Percentiles rank a stretch among this genome's conserved stretches.
Evolutionary conservation across 2,888 invertebrate genomes (phyloP).

Genomic region (Tanaodytes sp.): DNA sequence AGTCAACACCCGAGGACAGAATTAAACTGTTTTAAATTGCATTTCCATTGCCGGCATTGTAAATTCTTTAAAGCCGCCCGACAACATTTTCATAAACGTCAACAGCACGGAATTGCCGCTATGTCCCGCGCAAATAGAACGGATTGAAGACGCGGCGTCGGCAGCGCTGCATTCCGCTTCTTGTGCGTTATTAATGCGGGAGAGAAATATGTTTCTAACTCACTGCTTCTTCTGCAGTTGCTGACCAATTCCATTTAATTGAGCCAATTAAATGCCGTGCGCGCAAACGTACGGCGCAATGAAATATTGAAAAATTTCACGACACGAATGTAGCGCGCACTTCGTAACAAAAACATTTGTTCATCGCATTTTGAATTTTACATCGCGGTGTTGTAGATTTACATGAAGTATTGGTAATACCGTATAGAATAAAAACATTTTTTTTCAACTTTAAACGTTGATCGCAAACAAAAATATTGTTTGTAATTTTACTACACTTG

Average conservation of each 20-base stretch:
- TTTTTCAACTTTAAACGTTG: no score
- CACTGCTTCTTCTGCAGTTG: slow-evolving; percentile 41
- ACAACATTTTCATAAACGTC: slow-evolving; percentile 2
- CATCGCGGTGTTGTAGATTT: no score
- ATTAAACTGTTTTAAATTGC: not conserved
- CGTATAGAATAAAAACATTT: no score
- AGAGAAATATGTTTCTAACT: slow-evolving; percentile 40
- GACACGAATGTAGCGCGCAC: slow-evolving; percentile 5
- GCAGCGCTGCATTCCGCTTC: slow-evolving; percentile 36
- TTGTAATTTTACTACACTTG: no score
- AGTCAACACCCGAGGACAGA: no score
- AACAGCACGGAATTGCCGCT: slow-evolving; percentile 5
- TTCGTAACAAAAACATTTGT: no score
- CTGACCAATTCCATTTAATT: slow-evolving; percentile 48
- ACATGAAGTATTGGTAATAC: no score
- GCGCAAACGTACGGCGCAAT: slow-evolving; percentile 13
- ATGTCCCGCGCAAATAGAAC: slow-evolving; percentile 13
- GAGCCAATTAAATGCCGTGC: slow-evolving; percentile 42
- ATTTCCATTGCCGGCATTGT: no score
- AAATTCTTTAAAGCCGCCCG: no score
- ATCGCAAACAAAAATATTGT: no score
- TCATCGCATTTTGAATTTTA: no score
- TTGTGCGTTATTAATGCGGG: slow-evolving; percentile 37
- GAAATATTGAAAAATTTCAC: slow-evolving; percentile 42
- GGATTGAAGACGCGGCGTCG: slow-evolving; percentile 11